Evolutionary conservation across 2,888 invertebrate species (phyloP), one percentile per base, ranked within the genome.

Genomic region (Miltochrista miniata): DNA sequence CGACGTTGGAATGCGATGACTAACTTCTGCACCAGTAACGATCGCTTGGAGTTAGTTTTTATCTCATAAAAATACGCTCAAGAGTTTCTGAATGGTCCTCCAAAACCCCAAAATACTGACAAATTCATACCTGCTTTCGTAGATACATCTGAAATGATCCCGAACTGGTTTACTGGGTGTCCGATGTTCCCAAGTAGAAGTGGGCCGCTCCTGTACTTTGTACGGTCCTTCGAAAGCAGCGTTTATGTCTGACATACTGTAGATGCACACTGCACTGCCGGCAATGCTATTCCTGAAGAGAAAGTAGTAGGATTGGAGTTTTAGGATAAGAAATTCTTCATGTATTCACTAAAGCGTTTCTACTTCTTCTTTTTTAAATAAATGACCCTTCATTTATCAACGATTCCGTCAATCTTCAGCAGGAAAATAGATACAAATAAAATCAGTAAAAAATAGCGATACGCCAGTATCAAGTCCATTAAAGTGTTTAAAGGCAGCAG

Each of bases 181-280:
- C 11, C 76, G 68, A 0, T 94, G 93, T 60, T 95, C 95, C 98
- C 98, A 98, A 0, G 95, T 94, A 0, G 95, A 94, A 30, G 94
- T 93, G 0, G 95, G 93, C 29, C 94, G 93, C 58, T 96, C 95
- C 79, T 98, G 97, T 68, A 96, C 94, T 72, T 97, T 97, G 86
- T 96, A 98, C 0, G 96, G 95, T 0, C 98, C 98, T 46, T 95
- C 93, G 74, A 98, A 98, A 0, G 97, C 96, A 0, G 93, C 91
- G 55, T 95, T 93, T 29, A 98, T 95, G 0, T 97, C 93, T 0
- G 95, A 93, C 90, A 98, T 93, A 80, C 96, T 97, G 90, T 96
- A 98, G 2, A 97, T 95, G 78, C 98, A 98, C 5, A 98, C 95
- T 0, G 98, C 98, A 33, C 98, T 97, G 10, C 98, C 98, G 4